Percentiles rank a stretch among this genome's conserved stretches.
Evolutionary conservation across 2,797 vertebrate genomes (phyloP).

Genomic region (Characodon lateralis): DNA sequence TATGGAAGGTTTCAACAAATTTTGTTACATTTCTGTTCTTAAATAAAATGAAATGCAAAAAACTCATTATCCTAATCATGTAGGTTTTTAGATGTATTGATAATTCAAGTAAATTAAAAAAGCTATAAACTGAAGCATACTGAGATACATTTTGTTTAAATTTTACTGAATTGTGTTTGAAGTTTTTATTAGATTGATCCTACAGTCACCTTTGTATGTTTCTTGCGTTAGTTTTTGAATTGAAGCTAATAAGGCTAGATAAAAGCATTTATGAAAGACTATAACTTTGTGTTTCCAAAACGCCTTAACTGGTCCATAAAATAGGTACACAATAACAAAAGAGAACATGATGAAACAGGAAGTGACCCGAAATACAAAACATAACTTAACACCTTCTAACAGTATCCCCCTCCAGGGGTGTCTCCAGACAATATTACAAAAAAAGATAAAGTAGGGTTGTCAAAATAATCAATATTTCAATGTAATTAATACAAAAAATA

Average conservation of each 20-base stretch:
- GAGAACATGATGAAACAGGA: background rate
- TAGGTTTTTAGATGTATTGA: background rate
- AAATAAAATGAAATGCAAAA: background rate
- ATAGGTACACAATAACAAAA: background rate
- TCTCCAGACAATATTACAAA: background rate
- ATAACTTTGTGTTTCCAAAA: background rate
- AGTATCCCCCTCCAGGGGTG: background rate
- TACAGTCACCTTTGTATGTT: too few species aligned
- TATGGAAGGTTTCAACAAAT: background rate
- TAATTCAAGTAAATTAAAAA: background rate
- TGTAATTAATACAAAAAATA: background rate
- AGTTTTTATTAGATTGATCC: too few species aligned
- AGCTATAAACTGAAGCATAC: background rate
- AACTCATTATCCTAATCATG: background rate
- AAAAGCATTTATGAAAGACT: background rate
- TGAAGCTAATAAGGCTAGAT: background rate
- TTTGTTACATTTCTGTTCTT: background rate
- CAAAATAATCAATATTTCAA: background rate
- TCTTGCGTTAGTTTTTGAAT: too few species aligned
- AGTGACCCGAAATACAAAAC: background rate
- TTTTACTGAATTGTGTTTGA: background rate
- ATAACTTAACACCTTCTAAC: background rate
- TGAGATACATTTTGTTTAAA: background rate
- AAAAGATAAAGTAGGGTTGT: background rate
- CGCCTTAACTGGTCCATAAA: background rate